Conservation (phyloP, 2,888 invertebrate genomes). For the Caenorhabditis macrosperma region DNA sequence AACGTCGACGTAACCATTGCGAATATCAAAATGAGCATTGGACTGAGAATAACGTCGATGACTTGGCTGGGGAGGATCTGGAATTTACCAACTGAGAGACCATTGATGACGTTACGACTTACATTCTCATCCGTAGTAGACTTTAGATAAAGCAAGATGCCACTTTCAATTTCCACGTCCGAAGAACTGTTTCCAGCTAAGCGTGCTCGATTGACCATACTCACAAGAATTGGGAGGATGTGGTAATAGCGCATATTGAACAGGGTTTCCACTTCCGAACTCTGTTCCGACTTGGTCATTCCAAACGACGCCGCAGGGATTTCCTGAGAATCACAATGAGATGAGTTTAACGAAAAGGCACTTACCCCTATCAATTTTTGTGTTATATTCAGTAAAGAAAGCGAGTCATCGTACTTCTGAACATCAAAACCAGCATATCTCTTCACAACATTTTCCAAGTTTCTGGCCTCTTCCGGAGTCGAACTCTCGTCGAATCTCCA, state of each 20-base stretch:
- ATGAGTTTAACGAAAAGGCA: neutral
- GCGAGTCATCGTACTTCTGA: neutral
- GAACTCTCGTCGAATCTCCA: conserved; percentile 24
- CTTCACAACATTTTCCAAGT: conserved; percentile 17
- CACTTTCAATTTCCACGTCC: conserved; percentile 31
- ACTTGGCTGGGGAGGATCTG: conserved; percentile 27
- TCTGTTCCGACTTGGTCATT: conserved; percentile 1
- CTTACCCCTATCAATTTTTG: conserved; percentile 37
- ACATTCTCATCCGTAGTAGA: conserved; percentile 9
- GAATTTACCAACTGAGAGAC: neutral
- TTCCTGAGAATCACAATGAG: conserved; percentile 25
- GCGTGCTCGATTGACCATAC: conserved; percentile 39
- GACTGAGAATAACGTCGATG: conserved; percentile 58
- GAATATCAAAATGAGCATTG: conserved; percentile 63
- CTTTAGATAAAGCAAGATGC: conserved; percentile 37
- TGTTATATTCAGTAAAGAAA: conserved; percentile 29
- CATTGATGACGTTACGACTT: neutral
- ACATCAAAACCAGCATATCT: conserved; percentile 20
- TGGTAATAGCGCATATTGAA: conserved; percentile 46
- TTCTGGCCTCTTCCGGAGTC: conserved; percentile 10
- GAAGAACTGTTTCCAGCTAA: neutral
- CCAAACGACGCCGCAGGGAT: conserved; percentile 50
- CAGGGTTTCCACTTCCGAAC: conserved; percentile 5
- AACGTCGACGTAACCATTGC: conserved; percentile 73
- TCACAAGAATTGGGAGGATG: conserved; percentile 40